Evolutionary conservation across 1,140 invertebrate species (phyloP), one percentile per base, ranked within the genome.

Genomic region (Drosophila willistoni): DNA sequence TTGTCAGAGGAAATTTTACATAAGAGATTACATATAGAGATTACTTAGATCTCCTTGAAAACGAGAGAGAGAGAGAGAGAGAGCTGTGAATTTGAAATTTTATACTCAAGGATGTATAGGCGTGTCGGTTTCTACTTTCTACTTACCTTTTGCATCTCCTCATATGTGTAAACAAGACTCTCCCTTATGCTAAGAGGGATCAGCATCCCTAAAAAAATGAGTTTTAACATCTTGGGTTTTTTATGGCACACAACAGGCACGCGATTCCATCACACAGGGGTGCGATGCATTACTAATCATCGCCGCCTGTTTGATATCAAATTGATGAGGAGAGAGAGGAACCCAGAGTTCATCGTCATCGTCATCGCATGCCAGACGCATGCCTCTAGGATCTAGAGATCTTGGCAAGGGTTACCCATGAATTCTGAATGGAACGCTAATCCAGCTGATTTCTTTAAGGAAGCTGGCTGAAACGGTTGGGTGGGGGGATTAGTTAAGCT

Each of bases 281-380:
- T 62, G 17, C 14, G 3, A 1, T 29, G 34, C 34, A 36, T 9
- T 12, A 14, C 19, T 34, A 10, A 73, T 56, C 51, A 62, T 29
- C n/a, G 19, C 54, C 56, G 57, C 66, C 25, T 64, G 54, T 67
- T 89, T 89, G 75, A 87, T 83, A 87, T 87, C 66, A 80, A 83
- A 72, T 87, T 87, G 73, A 87, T 73, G 56, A 66, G 59, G 25
- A 56, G 55, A 36, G 55, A 36, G 56, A 70, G 19, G 56, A 67
- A 56, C 51, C 36, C 29, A 44, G 59, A 39, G 36, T 60, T 51
- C 29, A 47, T 36, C 22, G 1, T 22, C 7, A 6, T 36, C 4
- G 10, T 51, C 72, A 63, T 68, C 66, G 73, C 66, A 68, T 72
- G 64, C 36, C 65, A 55, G 56, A 59, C 64, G 79, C 74, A 78